These are phyloP conservation scores for Danionella dracula DNA, from an alignment of 2,797 vertebrate genomes.

Conservation along the genomic window DNA sequence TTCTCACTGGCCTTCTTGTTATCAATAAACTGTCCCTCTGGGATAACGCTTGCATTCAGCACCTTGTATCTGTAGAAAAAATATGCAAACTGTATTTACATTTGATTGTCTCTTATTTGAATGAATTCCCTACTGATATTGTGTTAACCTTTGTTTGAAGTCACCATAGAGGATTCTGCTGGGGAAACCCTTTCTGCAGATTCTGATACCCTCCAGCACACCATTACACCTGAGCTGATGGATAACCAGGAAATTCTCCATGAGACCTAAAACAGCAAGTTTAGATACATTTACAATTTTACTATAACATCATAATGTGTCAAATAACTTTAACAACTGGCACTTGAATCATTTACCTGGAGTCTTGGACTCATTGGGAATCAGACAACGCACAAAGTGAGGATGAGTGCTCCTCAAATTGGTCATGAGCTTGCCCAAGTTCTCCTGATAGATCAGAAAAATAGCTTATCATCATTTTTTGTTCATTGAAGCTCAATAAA, in stretches of 20 bases:
- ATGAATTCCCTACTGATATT: neutral
- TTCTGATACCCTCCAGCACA: constrained; percentile 84
- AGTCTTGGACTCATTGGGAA: constrained; percentile 88
- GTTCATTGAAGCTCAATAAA: no score
- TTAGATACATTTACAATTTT: neutral
- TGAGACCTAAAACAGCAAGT: constrained; percentile 65
- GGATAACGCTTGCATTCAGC: constrained; percentile 82
- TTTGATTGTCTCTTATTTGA: neutral
- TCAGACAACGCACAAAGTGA: constrained; percentile 87
- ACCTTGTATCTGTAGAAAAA: constrained; percentile 66
- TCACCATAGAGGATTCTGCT: constrained; percentile 77
- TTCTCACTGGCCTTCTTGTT: constrained; percentile 88
- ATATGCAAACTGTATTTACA: neutral
- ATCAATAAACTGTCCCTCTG: constrained; percentile 85
- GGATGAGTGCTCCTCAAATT: constrained; percentile 82
- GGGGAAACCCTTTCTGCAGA: constrained; percentile 80
- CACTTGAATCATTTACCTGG: constrained; percentile 66
- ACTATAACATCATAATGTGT: no score
- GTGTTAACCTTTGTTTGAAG: constrained; percentile 75
- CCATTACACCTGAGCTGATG: constrained; percentile 87
- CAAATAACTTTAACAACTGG: neutral
- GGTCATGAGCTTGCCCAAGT: constrained; percentile 85
- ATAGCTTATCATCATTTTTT: neutral
- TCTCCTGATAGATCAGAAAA: constrained; percentile 67
- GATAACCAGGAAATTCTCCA: constrained; percentile 86